Evolutionary conservation across 2,797 vertebrate species (phyloP), one percentile per base, ranked within the genome.

Genomic region (Threskiornis aethiopicus): DNA sequence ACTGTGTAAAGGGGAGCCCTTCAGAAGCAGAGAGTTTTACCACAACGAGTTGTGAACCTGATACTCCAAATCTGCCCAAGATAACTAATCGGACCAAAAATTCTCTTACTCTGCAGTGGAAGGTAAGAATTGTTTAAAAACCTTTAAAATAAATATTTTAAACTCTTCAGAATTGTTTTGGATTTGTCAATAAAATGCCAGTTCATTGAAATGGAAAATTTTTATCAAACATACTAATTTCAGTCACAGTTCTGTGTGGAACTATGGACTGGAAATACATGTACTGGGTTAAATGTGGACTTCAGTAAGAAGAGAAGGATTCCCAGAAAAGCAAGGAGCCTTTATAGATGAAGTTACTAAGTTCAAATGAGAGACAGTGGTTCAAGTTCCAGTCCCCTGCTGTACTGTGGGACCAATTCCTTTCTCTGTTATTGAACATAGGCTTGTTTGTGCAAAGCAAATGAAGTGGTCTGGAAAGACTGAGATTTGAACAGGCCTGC

Each of bases 61-160:
- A 99, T 78, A 86, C 96, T 85, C 99, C 99, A 95, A 99, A 98
- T 95, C 96, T 98, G 89, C 99, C 99, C 72, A 98, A 98, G 96
- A 99, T 99, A 98, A 97, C 98, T 96, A 99, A 99, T 84, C 98
- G 99, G 97, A 99, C 99, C 98, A 99, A 99, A 98, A 99, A 99
- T 98, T 98, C 98, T 42, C 99, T 99, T 13, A 98, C 98, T 75
- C 97, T 99, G 80, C 99, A 99, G 85, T 99, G 99, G 99, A 99
- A 99, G 99, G 99, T 99, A 97, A 97, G 91, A 85, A 47, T 86
- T 83, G 16, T 42, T 76, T 80, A 11, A 70, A 42, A 76, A 16
- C 11, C 31, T 73, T 62, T 57, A 41, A 87, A 95, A 54, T 17
- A 57, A 84, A 21, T 88, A 15, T 25, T 86, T 75, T n/a, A 9